A percentile compares a stretch with the other conserved stretches of the same genome.
Evolutionary conservation across 1,140 invertebrate species (phyloP).

Genomic region (Pygmarrhopalites habei): DNA sequence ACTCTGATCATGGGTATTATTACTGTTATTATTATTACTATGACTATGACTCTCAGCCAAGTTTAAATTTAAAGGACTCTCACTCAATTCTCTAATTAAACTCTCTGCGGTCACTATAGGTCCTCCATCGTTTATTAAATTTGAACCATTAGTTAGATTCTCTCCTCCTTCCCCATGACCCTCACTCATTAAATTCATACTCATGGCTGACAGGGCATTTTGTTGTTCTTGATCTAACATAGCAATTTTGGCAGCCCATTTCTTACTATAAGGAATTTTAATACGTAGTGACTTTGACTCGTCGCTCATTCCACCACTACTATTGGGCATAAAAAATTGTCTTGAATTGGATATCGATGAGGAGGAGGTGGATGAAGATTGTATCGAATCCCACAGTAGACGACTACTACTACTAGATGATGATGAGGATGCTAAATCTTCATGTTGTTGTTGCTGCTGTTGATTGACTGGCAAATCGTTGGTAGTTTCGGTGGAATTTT

Average conservation of each 20-base stretch:
- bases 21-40: conserved; percentile 8
- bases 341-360: neutral
- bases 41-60: conserved; percentile 1
- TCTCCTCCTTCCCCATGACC: neutral
- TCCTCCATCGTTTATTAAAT: neutral
- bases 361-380: neutral
- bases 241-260: conserved; percentile 35
- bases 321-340: neutral
- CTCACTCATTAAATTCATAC: neutral
- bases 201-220: no score
- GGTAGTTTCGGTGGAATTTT: neutral
- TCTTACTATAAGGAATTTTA: conserved; percentile 37
- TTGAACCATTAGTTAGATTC: neutral
- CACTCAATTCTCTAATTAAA: conserved; percentile 31
- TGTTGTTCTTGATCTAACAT: conserved; percentile 30
- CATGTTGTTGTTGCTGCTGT: neutral
- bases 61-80: conserved; percentile 33
- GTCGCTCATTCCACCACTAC: neutral
- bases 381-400: neutral
- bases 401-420: neutral
- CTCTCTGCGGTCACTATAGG: conserved; percentile 7
- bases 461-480: neutral
- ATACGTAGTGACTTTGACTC: conserved; percentile 19
- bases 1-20: conserved; percentile 1
- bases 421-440: neutral